phyloP scores from a whole-genome alignment of 2,888 invertebrate species.

The Hydriomena furcata region DNA sequence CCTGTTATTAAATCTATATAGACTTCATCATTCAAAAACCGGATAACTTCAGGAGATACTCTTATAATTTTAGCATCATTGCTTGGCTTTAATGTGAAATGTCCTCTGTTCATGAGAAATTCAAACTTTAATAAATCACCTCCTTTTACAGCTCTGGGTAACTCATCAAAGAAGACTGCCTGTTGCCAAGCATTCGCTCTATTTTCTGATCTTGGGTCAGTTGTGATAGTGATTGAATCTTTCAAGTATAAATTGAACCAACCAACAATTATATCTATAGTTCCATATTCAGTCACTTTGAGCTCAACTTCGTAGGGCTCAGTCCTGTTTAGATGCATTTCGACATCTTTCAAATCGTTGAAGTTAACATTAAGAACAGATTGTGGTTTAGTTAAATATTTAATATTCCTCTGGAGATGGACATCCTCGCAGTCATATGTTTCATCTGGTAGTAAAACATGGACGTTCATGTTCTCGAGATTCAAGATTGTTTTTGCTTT shows the following conservation, averaged over 20 bases:
- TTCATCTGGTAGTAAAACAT: constrained; percentile 62
- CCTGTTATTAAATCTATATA: constrained; percentile 66
- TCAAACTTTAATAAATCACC: constrained; percentile 56
- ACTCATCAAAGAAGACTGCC: constrained; percentile 86
- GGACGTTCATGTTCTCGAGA: constrained; percentile 38
- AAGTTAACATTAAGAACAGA: constrained; percentile 85
- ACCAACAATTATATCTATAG: constrained; percentile 86
- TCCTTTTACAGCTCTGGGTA: constrained; percentile 56
- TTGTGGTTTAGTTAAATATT: constrained; percentile 83
- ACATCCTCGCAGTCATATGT: constrained; percentile 89
- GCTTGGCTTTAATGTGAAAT: constrained; percentile 56
- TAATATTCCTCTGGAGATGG: constrained; percentile 76
- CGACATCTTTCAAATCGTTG: constrained; percentile 78
- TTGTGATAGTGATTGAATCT: constrained; percentile 84
- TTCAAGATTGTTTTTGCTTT: constrained; percentile 54
- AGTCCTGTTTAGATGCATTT: constrained; percentile 55
- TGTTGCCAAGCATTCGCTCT: constrained; percentile 90
- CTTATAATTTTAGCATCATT: constrained; percentile 46
- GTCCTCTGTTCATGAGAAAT: constrained; percentile 66
- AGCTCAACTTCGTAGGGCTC: constrained; percentile 65
- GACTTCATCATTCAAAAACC: constrained; percentile 78
- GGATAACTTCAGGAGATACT: constrained; percentile 59
- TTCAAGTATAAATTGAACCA: constrained; percentile 90
- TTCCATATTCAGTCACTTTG: constrained; percentile 71
- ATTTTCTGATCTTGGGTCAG: constrained; percentile 79